A percentile compares a stretch with the other conserved stretches of the same genome.
Conservation (phyloP, 2,797 vertebrate species). For the Pristis pectinata region DNA sequence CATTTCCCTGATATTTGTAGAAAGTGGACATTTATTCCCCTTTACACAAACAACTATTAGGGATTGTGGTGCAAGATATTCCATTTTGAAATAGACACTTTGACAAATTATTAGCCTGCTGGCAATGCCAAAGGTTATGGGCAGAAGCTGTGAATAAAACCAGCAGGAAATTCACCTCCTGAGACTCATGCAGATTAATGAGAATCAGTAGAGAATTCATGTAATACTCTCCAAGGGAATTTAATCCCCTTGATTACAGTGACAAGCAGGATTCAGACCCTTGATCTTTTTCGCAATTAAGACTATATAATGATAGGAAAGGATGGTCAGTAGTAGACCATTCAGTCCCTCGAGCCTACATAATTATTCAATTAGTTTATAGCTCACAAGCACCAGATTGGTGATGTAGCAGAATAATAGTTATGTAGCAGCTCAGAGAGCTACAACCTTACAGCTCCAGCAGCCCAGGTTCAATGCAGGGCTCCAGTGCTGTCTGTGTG, state of each 20-base stretch:
- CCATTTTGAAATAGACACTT: neutral
- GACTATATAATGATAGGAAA: neutral
- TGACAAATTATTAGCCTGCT: neutral
- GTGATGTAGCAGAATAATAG: neutral
- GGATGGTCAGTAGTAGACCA: neutral
- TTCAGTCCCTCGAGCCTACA: neutral
- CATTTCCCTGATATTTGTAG: neutral
- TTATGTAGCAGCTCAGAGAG: no score
- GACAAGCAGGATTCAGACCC: neutral
- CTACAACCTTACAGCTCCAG: no score
- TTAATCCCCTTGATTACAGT: neutral
- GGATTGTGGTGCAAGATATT: neutral
- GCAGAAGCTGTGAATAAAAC: neutral
- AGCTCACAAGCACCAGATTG: neutral
- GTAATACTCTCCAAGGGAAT: neutral
- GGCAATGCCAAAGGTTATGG: neutral
- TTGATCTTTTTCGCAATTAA: neutral
- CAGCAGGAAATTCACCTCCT: neutral
- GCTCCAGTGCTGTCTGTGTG: no score
- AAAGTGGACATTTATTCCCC: neutral
- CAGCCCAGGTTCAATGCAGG: no score
- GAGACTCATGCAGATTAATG: neutral
- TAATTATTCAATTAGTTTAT: neutral
- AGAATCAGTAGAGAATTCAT: neutral
- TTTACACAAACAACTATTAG: neutral